A percentile compares a stretch with the other conserved stretches of the same genome.
phyloP scores from a whole-genome alignment of 1,140 invertebrate genomes.

The Pollicipes pollicipes region DNA sequence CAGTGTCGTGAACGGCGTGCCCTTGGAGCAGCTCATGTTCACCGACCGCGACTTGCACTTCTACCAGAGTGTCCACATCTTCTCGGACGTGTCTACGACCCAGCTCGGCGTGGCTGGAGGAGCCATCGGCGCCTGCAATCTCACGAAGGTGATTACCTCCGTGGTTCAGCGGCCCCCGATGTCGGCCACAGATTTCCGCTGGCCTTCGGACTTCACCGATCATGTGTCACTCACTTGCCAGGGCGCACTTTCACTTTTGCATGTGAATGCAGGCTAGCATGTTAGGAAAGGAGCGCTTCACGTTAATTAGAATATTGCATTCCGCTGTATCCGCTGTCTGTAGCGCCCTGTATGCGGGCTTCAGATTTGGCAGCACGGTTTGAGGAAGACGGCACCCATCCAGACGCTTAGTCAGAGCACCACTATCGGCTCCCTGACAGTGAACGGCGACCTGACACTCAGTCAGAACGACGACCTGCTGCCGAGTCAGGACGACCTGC shows the following conservation, averaged over 20 bases:
- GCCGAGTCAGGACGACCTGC: no score
- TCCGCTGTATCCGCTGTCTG: no score
- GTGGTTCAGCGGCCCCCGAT: no score
- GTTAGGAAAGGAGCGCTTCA: no score
- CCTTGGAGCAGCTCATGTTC: background rate
- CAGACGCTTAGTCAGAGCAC: background rate
- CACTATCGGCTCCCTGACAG: background rate
- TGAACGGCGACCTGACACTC: background rate
- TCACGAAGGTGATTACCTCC: background rate
- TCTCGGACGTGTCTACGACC: background rate
- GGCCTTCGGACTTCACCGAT: no score
- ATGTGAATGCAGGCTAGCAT: no score
- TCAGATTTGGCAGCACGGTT: background rate
- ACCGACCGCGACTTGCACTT: background rate
- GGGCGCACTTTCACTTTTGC: no score
- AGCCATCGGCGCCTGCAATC: background rate
- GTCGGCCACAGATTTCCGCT: no score
- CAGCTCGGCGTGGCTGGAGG: background rate
- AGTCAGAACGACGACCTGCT: background rate
- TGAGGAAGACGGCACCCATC: background rate
- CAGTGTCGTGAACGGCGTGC: background rate
- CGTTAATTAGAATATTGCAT: no score
- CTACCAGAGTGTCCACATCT: background rate
- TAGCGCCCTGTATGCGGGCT: no score
- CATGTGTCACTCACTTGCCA: no score